Percentiles rank a stretch among this genome's conserved stretches.
These are phyloP conservation scores for Alectoris magna DNA, from an alignment of 2,797 vertebrate genomes.

Conservation along the genomic window DNA sequence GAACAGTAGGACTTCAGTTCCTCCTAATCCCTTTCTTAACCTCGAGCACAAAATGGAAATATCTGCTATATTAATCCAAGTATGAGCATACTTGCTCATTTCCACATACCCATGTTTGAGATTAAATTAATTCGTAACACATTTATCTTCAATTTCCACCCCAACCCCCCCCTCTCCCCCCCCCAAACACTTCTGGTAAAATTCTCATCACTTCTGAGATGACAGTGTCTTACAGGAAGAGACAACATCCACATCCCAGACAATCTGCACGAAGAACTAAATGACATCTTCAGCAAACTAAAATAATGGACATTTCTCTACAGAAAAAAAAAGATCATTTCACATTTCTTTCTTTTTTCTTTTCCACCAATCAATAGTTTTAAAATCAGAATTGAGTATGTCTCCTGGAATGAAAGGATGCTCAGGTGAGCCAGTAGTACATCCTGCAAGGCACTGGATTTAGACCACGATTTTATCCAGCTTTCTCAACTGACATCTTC, in stretches of 20 bases:
- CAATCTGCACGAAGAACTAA: accelerated
- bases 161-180: background rate
- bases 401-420: background rate
- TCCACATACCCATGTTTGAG: background rate
- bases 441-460: background rate
- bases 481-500: background rate
- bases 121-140: background rate
- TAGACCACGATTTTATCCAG: background rate
- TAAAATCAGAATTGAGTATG: background rate
- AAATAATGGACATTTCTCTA: background rate
- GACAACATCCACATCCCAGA: background rate
- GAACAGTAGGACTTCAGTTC: background rate
- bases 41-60: background rate
- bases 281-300: background rate
- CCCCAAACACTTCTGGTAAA: background rate
- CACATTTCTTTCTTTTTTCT: background rate
- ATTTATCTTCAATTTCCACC: background rate
- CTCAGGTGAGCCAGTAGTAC: background rate
- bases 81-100: background rate
- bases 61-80: background rate
- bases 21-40: background rate
- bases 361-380: background rate
- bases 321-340: background rate
- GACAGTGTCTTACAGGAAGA: background rate
- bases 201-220: background rate